Evolutionary conservation across 2,113 vertebrate species (phyloP).

Genomic region (Indicator indicator): DNA sequence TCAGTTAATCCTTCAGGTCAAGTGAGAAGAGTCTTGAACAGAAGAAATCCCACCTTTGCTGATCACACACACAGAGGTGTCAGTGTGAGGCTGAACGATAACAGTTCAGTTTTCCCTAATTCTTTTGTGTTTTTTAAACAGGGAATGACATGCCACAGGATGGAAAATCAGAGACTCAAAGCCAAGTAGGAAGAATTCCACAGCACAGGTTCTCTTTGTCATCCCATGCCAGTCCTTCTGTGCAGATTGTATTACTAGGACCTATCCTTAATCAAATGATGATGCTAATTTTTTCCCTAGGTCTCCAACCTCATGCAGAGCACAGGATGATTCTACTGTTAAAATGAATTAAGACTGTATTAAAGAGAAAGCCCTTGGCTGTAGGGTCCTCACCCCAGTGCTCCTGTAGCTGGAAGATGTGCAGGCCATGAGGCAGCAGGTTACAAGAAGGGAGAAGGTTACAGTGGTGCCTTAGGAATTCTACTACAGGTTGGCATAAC

Average conservation of each 20-base stretch:
- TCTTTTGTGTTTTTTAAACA: neutral
- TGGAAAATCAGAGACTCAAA: neutral
- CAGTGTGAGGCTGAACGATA: neutral
- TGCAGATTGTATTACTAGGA: constrained; percentile 23
- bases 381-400: neutral
- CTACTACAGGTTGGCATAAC: neutral
- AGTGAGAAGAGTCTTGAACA: neutral
- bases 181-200: neutral
- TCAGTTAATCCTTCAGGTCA: neutral
- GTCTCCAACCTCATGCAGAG: constrained; percentile 39
- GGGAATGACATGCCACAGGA: neutral
- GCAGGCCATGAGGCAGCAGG: neutral
- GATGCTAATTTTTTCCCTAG: constrained; percentile 38
- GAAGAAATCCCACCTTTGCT: neutral
- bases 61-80: neutral
- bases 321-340: neutral
- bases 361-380: neutral
- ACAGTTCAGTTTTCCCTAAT: neutral
- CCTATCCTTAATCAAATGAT: constrained; percentile 64
- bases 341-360: constrained; percentile 46
- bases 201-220: neutral
- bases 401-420: neutral
- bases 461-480: neutral
- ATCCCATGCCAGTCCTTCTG: neutral
- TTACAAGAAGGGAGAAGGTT: neutral